Base-by-base conservation (phyloP, 1,140 invertebrate genomes). In the Rhyzopertha dominica region DNA sequence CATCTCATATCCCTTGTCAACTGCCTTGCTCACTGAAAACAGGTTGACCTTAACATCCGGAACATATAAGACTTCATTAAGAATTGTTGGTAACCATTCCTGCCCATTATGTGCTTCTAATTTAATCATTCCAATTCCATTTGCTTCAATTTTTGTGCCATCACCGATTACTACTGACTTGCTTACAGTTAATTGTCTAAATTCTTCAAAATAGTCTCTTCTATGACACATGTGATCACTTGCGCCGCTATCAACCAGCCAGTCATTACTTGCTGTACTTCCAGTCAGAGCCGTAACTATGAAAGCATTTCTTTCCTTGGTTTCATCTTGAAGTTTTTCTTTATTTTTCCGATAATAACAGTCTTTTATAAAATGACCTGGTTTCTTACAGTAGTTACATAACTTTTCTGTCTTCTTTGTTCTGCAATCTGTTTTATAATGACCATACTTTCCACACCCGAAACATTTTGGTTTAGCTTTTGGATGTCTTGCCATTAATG, bases 221-320 rank as follows among this genome's bases (percentile, higher is more conserved):
- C 25, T 12, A 10, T 23, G 50, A 0, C 44, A 52, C 55, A 59
- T 58, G 16, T 61, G 51, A n/a, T 58, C 47, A 4, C 44, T 50
- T 0, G 57, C 57, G 18, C 36, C 59, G 20, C 52, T 52, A 16
- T 62, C 53, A n/a, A n/a, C n/a, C n/a, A n/a, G n/a, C n/a, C n/a
- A n/a, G n/a, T n/a, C n/a, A n/a, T n/a, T n/a, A n/a, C n/a, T n/a
- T n/a, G n/a, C n/a, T n/a, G n/a, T n/a, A n/a, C n/a, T n/a, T n/a
- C n/a, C n/a, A n/a, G n/a, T n/a, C n/a, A n/a, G n/a, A n/a, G n/a
- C n/a, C n/a, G n/a, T n/a, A n/a, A n/a, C n/a, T n/a, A n/a, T n/a
- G n/a, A n/a, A n/a, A n/a, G n/a, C n/a, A n/a, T n/a, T n/a, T n/a
- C n/a, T n/a, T n/a, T n/a, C n/a, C n/a, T n/a, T n/a, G n/a, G n/a